phyloP scores from a whole-genome alignment of 1,140 invertebrate genomes.

The Nebria ingens region DNA sequence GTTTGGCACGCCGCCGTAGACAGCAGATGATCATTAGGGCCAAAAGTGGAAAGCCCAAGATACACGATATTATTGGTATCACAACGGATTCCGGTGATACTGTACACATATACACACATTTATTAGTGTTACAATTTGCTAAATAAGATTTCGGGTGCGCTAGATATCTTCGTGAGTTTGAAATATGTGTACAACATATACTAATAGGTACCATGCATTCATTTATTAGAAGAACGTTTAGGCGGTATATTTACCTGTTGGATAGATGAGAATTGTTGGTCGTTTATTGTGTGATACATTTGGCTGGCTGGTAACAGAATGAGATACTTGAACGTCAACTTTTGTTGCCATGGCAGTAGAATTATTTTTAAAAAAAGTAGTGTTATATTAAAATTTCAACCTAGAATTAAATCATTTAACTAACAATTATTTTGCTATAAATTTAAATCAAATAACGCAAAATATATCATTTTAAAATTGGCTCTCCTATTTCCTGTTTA shows the following conservation, averaged over 20 bases:
- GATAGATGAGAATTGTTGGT: slow-evolving; percentile 43
- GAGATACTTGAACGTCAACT: neutral
- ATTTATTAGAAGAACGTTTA: slow-evolving; percentile 15
- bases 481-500: too few species aligned
- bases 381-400: neutral
- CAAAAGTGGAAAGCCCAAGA: slow-evolving; percentile 75
- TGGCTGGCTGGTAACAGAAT: slow-evolving; percentile 16
- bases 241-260: too few species aligned
- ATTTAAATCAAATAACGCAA: neutral
- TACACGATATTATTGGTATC: slow-evolving; percentile 79
- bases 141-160: too few species aligned
- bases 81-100: slow-evolving; percentile 80
- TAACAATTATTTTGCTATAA: neutral
- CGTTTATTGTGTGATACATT: slow-evolving; percentile 36
- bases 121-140: too few species aligned
- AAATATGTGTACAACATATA: slow-evolving; percentile 3
- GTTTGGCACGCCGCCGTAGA: slow-evolving; percentile 65
- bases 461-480: too few species aligned
- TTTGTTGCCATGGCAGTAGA: neutral
- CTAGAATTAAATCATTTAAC: neutral
- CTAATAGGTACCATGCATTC: neutral
- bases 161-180: slow-evolving; percentile 11
- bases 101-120: slow-evolving; percentile 41
- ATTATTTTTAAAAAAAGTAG: neutral
- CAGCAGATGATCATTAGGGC: slow-evolving; percentile 80